Conservation (phyloP, 2,113 vertebrate species). For the Cyrtonyx montezumae region DNA sequence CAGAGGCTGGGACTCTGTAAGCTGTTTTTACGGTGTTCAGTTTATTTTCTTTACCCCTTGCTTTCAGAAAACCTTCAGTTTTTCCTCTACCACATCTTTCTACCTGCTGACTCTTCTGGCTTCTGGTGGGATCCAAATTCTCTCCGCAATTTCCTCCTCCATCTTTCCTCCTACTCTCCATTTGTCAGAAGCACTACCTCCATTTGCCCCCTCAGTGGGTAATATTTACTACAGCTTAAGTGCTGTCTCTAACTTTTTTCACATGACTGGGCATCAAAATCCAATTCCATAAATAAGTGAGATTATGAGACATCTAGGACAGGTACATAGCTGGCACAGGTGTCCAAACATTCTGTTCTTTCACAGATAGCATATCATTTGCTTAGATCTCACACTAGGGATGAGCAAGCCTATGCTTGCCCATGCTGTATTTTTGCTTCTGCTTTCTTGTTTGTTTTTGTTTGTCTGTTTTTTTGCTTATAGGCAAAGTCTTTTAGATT, state of each 20-base stretch:
- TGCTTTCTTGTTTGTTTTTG: background rate
- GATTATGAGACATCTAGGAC: conserved; percentile 8
- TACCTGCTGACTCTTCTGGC: conserved; percentile 7
- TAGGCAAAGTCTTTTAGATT: background rate
- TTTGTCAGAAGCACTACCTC: conserved; percentile 26
- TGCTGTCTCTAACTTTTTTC: conserved; percentile 48
- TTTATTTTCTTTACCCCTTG: conserved; percentile 53
- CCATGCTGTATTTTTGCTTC: background rate
- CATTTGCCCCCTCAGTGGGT: background rate
- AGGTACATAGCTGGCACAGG: conserved; percentile 1
- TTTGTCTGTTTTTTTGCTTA: background rate
- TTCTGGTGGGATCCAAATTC: conserved; percentile 25
- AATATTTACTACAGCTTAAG: conserved; percentile 34
- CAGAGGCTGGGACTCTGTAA: background rate
- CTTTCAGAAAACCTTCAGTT: conserved; percentile 40
- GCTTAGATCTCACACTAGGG: background rate
- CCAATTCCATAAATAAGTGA: conserved; percentile 27
- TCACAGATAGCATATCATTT: background rate
- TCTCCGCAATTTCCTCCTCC: conserved; percentile 54
- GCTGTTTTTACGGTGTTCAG: conserved; percentile 31
- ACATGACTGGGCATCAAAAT: conserved; percentile 60
- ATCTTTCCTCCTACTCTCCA: background rate
- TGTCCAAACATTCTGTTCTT: conserved; percentile 61
- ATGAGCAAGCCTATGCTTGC: background rate
- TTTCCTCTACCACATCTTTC: conserved; percentile 17